These are phyloP conservation scores for Tetramorium alpestre DNA, from an alignment of 1,140 invertebrate species.

Conservation along the genomic window DNA sequence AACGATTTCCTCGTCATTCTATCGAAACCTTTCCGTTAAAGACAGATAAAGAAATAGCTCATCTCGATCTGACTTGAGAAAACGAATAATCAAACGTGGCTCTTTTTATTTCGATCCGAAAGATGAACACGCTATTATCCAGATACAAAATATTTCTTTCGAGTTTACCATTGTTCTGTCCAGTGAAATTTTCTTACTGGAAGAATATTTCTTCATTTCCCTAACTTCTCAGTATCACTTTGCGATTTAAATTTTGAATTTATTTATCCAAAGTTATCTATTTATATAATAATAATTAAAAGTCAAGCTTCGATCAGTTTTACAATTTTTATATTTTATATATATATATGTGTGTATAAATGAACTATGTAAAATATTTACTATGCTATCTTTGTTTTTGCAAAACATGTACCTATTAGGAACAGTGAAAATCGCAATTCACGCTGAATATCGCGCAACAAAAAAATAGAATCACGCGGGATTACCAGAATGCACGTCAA, in stretches of 20 bases:
- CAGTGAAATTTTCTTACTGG: neutral
- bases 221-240: neutral
- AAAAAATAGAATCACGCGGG: slow-evolving; percentile 56
- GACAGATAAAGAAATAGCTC: neutral
- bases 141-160: neutral
- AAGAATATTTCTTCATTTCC: neutral
- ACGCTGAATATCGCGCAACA: slow-evolving; percentile 37
- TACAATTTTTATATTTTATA: neutral
- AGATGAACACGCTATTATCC: neutral
- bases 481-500: slow-evolving; percentile 53
- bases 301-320: neutral
- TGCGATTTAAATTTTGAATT: neutral
- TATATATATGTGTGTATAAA: neutral
- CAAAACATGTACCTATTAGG: slow-evolving; percentile 9
- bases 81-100: slow-evolving; percentile 18
- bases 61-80: slow-evolving; percentile 1
- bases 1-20: slow-evolving; percentile 17
- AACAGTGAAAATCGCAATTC: slow-evolving; percentile 55
- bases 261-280: neutral
- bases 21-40: slow-evolving; percentile 10
- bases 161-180: neutral
- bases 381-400: neutral
- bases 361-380: slow-evolving; percentile 34
- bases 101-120: slow-evolving; percentile 17
- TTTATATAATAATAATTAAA: neutral